A percentile compares a stretch with the other conserved stretches of the same genome.
Evolutionary conservation across 37 sponge, comb jelly and placozoan genomes (phyloP).

Genomic region (Halisarca cf. caerulea): DNA sequence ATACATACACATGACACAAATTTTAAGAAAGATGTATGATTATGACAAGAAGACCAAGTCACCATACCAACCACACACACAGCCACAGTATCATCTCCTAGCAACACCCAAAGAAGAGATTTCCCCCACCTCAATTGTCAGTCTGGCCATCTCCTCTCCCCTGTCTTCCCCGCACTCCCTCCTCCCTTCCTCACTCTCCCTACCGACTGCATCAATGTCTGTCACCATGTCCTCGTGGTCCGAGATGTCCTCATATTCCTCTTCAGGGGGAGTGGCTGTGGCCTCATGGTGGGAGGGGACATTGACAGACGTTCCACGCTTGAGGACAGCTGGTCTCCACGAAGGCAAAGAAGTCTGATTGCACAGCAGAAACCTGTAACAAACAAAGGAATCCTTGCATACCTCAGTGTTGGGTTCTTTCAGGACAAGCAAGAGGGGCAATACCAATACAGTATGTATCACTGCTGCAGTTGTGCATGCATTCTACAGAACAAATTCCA

Average conservation of each 20-base stretch:
- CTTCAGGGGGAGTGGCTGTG: slow-evolving; percentile 14
- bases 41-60: too few species aligned
- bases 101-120: too few species aligned
- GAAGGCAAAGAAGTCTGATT: slow-evolving; percentile 26
- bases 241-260: slow-evolving; percentile 7
- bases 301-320: slow-evolving; percentile 11
- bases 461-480: too few species aligned
- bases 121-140: slow-evolving; percentile 60
- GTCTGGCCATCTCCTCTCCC: slow-evolving; percentile 67
- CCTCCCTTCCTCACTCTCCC: neutral
- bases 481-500: too few species aligned
- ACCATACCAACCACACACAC: too few species aligned
- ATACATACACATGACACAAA: too few species aligned
- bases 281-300: neutral
- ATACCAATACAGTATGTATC: too few species aligned
- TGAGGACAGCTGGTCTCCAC: neutral
- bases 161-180: neutral
- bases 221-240: slow-evolving; percentile 21
- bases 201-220: neutral
- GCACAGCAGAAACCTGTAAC: slow-evolving; percentile 62
- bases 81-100: too few species aligned
- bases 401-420: too few species aligned
- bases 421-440: too few species aligned
- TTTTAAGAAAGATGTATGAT: too few species aligned
- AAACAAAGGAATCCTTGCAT: too few species aligned